These are phyloP conservation scores for Oxystoma pomonae DNA, from an alignment of 2,888 invertebrate genomes.

Conservation along the genomic window DNA sequence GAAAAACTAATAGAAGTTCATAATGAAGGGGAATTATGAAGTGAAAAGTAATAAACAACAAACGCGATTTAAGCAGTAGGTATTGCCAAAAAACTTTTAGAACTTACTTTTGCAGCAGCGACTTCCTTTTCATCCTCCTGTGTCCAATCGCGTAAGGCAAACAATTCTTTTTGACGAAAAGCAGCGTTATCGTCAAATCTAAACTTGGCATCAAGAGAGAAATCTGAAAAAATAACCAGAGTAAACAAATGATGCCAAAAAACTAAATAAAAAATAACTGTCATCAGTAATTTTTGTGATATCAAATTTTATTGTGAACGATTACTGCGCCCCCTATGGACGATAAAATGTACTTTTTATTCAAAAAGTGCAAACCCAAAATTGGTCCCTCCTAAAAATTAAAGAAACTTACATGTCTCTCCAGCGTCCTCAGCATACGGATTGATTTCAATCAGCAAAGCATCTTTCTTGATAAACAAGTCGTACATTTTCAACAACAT, in stretches of 20 bases:
- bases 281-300: too few species aligned
- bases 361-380: too few species aligned
- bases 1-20: too few species aligned
- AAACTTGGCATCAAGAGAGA: slow-evolving; percentile 92
- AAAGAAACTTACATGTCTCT: slow-evolving; percentile 68
- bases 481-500: slow-evolving; percentile 81
- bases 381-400: too few species aligned
- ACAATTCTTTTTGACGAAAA: slow-evolving; percentile 86
- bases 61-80: too few species aligned
- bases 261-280: too few species aligned
- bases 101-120: slow-evolving; percentile 71
- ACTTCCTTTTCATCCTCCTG: slow-evolving; percentile 94
- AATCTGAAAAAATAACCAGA: slow-evolving; percentile 43
- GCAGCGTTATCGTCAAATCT: slow-evolving; percentile 94
- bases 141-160: slow-evolving; percentile 76
- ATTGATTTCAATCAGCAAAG: slow-evolving; percentile 88
- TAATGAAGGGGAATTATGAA: too few species aligned
- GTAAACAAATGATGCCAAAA: neutral
- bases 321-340: too few species aligned
- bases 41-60: too few species aligned
- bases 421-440: slow-evolving; percentile 90
- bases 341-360: too few species aligned
- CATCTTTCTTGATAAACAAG: slow-evolving; percentile 84
- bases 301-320: too few species aligned
- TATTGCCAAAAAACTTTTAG: too few species aligned